Evolutionary conservation across 2,888 invertebrate genomes (phyloP), one percentile per base, ranked within the genome.

Genomic region (Zygogramma bicolorata): DNA sequence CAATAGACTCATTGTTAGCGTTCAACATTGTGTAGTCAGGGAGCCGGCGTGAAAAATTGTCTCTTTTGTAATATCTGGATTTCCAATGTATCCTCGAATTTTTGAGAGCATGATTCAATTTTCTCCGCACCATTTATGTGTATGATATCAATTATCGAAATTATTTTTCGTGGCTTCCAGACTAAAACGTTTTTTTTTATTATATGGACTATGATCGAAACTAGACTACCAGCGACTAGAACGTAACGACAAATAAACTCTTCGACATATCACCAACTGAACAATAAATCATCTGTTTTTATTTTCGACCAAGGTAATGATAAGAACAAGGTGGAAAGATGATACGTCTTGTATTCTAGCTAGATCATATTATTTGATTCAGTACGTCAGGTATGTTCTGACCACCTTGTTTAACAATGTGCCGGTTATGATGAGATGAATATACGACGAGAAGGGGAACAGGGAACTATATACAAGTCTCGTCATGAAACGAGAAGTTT

Each of bases 201-300:
- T 38, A 61, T 61, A 61, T 60, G 62, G 63, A 65, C 59, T 66
- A 70, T 70, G 63, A 75, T 69, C 75, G 71, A 75, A 68, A 77
- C 79, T 79, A 80, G 77, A 77, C 79, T 77, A 80, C 76, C 77
- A 75, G 79, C 79, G 79, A 74, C 79, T 79, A 80, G 78, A 80
- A 75, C 69, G 68, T 78, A 79, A 78, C 78, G 68, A 65, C 40
- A 76, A 77, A 75, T 78, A 79, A 79, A 78, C 73, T 74, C 65
- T 73, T 65, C 59, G 53, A 71, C 57, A 70, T 62, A 46, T 67
- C 15, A 25, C 59, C 57, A 75, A 75, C 68, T 40, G 27, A 75
- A 75, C 59, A 29, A 70, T 70, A 73, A 68, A 71, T 60, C 29
- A 57, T 34, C 34, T 31, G 40, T 38, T 38, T 53, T 8, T 38